Evolutionary conservation across 2,797 vertebrate species (phyloP), one percentile per base, ranked within the genome.

Genomic region (Antrozous pallidus): DNA sequence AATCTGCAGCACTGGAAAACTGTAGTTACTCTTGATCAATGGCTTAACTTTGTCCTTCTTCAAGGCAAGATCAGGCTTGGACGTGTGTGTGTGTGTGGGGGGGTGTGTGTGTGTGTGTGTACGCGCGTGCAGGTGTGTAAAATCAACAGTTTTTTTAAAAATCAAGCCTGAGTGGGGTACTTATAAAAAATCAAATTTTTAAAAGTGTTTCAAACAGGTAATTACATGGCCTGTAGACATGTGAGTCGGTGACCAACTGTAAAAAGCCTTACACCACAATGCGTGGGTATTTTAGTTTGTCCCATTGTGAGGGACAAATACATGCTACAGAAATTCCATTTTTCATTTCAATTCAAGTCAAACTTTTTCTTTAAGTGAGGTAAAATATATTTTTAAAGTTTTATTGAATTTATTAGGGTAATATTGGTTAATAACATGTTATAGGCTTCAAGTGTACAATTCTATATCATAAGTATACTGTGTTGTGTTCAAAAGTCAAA

Each of bases 61-160:
- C 94, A 97, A 93, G 83, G 51, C 56, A 96, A 92, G 84, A 91
- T 81, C 91, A 86, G 61, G 36, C 22, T 54, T 84, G 54, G 36
- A 89, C 10, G 92, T 28, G 24, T 87, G 33, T 42, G 33, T 90
- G 14, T 49, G 31, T 13, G 17, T 11, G 17, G 20, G 42, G 81
- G 12, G 12, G 17, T 6, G 5, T 6, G 17, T n/a, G 42, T 3
- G 2, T 10, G 14, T 42, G 42, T 42, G 42, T 42, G 42, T 42
- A 42, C 42, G 7, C 9, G 8, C 26, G 42, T 81, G 6, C 18
- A 6, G 13, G 18, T 22, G 73, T 13, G 1, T 24, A 31, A 51
- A 31, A n/a, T 73, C 47, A 92, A 84, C 12, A 80, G 36, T 92
- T 31, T 54, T n/a, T n/a, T n/a, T n/a, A n/a, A 92, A 67, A 86